Conservation (phyloP, 2,113 vertebrate genomes). For the Coregonus clupeaformis region DNA sequence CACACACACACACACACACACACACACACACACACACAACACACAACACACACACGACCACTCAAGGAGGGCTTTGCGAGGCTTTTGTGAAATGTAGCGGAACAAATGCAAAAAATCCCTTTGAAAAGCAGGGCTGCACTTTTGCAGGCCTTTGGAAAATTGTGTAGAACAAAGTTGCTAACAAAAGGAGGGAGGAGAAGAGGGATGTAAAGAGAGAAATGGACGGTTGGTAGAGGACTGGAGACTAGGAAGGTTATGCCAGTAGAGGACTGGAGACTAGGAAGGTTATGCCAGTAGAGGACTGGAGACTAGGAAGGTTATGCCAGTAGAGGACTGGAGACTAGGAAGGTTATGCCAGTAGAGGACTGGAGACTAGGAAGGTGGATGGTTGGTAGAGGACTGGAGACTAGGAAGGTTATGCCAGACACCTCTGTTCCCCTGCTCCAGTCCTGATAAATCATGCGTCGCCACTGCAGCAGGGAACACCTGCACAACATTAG, state of each 20-base stretch:
- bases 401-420: background rate
- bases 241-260: too few relatives aligned
- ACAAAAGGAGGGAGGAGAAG: conserved; percentile 1
- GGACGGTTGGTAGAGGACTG: too few relatives aligned
- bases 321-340: background rate
- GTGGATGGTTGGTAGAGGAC: background rate
- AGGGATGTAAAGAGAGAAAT: background rate
- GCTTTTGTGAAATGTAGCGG: conserved; percentile 13
- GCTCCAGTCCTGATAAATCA: conserved; percentile 17
- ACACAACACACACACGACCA: background rate
- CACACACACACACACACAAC: background rate
- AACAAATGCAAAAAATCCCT: conserved; percentile 22
- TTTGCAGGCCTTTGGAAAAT: conserved; percentile 7
- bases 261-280: background rate
- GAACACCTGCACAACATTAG: conserved; percentile 35
- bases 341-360: too few relatives aligned
- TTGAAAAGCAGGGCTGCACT: conserved; percentile 11
- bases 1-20: background rate
- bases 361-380: too few relatives aligned
- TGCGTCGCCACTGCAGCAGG: background rate
- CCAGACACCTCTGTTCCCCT: background rate
- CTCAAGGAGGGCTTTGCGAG: conserved; percentile 5
- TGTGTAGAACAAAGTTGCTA: conserved; percentile 3
- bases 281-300: background rate
- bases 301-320: background rate